A percentile compares a stretch with the other conserved stretches of the same genome.
phyloP scores from a whole-genome alignment of 30 jellyfish, hydroid and myxozoan species.

The Hydractinia echinata region DNA sequence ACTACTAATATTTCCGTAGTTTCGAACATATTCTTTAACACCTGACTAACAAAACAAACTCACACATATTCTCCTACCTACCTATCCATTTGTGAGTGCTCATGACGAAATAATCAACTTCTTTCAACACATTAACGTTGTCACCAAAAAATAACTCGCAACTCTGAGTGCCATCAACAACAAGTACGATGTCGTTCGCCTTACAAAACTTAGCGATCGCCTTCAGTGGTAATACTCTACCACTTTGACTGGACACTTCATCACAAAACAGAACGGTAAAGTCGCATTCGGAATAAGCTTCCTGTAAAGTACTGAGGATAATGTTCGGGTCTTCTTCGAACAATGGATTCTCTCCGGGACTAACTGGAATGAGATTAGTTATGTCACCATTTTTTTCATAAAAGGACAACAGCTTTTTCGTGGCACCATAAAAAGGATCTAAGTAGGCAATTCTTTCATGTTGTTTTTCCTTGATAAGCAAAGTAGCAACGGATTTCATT shows the following conservation, averaged over 20 bases:
- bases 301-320: not conserved
- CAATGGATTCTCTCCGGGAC: conserved; percentile 27
- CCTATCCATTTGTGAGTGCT: conserved; percentile 38
- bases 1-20: no score
- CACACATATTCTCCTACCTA: not conserved
- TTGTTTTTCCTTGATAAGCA: conserved; percentile 3
- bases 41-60: not conserved
- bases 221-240: conserved; percentile 19
- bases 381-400: not conserved
- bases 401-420: conserved; percentile 11
- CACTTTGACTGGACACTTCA: conserved; percentile 38
- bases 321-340: conserved; percentile 23
- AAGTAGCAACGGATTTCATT: conserved; percentile 23
- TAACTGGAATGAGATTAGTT: not conserved
- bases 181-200: not conserved
- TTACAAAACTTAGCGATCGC: conserved; percentile 21
- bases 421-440: conserved; percentile 29
- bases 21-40: no score
- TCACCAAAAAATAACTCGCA: conserved; percentile 25
- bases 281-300: not conserved
- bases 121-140: conserved; percentile 9
- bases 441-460: not conserved
- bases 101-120: conserved; percentile 31
- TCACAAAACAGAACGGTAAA: conserved; percentile 26
- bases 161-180: conserved; percentile 38